phyloP scores from a whole-genome alignment of 37 sponge, comb jelly and placozoan species.

The Halisarca cf. caerulea region DNA sequence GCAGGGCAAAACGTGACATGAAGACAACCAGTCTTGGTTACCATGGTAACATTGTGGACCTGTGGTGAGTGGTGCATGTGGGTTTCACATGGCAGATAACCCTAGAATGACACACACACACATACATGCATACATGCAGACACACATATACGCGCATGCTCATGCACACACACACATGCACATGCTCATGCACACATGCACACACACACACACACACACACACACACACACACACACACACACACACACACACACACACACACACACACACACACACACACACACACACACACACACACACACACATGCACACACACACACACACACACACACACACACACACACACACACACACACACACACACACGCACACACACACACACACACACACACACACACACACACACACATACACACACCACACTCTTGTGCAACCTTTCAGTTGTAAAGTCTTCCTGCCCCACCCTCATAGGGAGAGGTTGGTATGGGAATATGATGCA shows the following conservation, averaged over 20 bases:
- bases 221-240: conserved; percentile 1
- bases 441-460: too few relatives aligned
- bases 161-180: too few relatives aligned
- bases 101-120: neutral
- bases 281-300: too few relatives aligned
- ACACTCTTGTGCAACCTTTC: too few relatives aligned
- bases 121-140: too few relatives aligned
- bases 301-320: too few relatives aligned
- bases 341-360: too few relatives aligned
- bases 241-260: too few relatives aligned
- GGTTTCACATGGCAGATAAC: neutral
- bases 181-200: too few relatives aligned
- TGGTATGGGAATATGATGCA: conserved; percentile 75
- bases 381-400: neutral
- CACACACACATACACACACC: too few relatives aligned
- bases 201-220: neutral
- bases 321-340: too few relatives aligned
- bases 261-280: neutral
- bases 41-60: conserved; percentile 90
- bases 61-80: conserved; percentile 82
- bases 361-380: neutral
- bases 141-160: too few relatives aligned
- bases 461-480: conserved; percentile 68
- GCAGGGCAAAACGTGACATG: conserved; percentile 47
- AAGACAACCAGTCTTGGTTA: conserved; percentile 84